Evolutionary conservation across 2,888 invertebrate genomes (phyloP), one percentile per base, ranked within the genome.

Genomic region (Formica aserva): DNA sequence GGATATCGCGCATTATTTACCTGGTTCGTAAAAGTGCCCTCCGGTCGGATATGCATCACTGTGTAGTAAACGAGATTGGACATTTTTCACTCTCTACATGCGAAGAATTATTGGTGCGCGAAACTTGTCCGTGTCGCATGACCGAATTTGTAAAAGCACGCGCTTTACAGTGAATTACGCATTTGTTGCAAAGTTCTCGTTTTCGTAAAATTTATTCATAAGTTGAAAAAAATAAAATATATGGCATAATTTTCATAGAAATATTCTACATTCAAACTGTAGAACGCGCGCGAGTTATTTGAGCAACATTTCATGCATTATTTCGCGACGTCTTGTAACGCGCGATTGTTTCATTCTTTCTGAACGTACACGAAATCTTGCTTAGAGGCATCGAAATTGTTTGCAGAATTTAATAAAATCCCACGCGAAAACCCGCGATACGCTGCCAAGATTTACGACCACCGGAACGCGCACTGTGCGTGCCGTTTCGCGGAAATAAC

Each of bases 341-440:
- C 52, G 8, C n/a, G 52, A 52, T 52, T 11, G 60, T 62, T 15
- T 22, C 32, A 45, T 80, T 72, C 18, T 45, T 62, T 48, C 18
- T 29, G 22, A n/a, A 29, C 26, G 15, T 26, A 52, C 69, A 35
- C 35, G 60, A 32, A 45, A 72, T 35, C 18, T 45, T 13, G 45
- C 35, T 48, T 35, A 69, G 45, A 32, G 18, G 57, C 55, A 77
- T 77, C 45, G 60, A 35, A 62, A 80, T 80, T 80, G 60, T 80
- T 71, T 80, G 78, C 72, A 72, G 72, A 80, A 80, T 80, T 80
- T 72, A 80, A 80, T 72, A 80, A 80, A 80, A 55, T 11, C 26
- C 60, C 38, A n/a, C 78, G 38, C 75, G 63, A 63, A 60, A 80
- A 32, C 60, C 41, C 75, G 38, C 18, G 52, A 66, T 76, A 48